Percentiles rank a stretch among this genome's conserved stretches.
Conservation (phyloP, 2,797 vertebrate species). For the Strix occidentalis region DNA sequence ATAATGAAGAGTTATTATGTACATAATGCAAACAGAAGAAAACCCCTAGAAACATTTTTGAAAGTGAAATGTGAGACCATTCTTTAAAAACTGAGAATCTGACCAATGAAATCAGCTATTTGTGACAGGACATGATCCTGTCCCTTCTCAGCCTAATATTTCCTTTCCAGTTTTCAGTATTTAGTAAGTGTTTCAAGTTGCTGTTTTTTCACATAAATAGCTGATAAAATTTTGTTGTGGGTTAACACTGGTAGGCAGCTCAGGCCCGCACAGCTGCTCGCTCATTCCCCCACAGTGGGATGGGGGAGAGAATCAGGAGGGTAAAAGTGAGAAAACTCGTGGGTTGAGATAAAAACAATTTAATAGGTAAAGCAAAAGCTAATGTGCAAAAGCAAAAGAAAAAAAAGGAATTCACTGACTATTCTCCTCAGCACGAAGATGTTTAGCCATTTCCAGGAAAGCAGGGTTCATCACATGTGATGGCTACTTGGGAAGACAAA, state of each 20-base stretch:
- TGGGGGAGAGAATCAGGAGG: neutral
- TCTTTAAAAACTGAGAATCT: neutral
- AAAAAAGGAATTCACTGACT: neutral
- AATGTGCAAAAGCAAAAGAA: accelerated
- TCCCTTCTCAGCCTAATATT: neutral
- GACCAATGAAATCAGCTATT: neutral
- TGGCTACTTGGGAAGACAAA: neutral
- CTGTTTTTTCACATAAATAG: neutral
- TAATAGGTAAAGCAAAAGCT: neutral
- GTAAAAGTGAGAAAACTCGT: neutral
- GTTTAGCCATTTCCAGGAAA: neutral
- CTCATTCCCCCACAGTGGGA: neutral
- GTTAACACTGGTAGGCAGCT: neutral
- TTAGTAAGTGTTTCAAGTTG: neutral
- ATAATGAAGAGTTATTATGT: neutral
- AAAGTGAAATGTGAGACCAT: neutral
- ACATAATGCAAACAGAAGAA: neutral
- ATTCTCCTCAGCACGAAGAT: neutral
- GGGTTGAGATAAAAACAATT: neutral
- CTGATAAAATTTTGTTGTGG: neutral
- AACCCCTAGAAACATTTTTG: neutral
- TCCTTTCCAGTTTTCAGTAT: neutral
- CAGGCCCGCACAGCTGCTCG: neutral
- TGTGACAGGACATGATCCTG: neutral
- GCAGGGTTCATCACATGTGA: accelerated